These are phyloP conservation scores for Asteroscopus sphinx DNA, from an alignment of 2,888 invertebrate genomes.

Conservation along the genomic window DNA sequence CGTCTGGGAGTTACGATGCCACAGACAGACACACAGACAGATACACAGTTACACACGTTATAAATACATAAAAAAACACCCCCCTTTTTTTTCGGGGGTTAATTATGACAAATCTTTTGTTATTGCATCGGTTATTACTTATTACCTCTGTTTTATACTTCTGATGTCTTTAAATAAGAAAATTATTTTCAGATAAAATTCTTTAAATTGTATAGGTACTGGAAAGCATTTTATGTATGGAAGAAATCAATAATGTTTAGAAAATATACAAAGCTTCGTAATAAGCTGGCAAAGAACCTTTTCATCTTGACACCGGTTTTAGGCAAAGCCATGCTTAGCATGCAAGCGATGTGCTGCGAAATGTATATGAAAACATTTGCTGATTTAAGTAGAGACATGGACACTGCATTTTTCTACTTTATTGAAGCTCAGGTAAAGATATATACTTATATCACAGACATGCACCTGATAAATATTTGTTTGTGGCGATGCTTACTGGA, in stretches of 20 bases:
- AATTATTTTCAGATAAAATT: conserved; percentile 89
- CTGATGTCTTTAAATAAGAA: no score
- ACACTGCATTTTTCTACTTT: conserved; percentile 91
- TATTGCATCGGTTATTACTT: background rate
- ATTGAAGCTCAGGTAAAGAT: conserved; percentile 91
- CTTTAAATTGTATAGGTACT: conserved; percentile 92
- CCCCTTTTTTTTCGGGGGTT: no score
- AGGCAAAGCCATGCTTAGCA: conserved; percentile 92
- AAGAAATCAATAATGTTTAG: conserved; percentile 92
- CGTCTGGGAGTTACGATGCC: no score
- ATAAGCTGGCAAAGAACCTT: conserved; percentile 91
- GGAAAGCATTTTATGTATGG: conserved; percentile 96
- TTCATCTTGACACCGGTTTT: conserved; percentile 93
- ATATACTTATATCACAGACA: no score
- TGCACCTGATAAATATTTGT: no score
- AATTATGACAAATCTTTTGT: background rate
- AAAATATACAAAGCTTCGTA: conserved; percentile 91
- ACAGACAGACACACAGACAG: no score
- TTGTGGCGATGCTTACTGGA: no score
- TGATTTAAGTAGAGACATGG: conserved; percentile 87
- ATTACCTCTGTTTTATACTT: no score
- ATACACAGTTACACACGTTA: no score
- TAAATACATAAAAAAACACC: no score
- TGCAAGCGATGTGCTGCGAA: conserved; percentile 92
- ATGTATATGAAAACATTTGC: conserved; percentile 91